Percentiles rank a stretch among this genome's conserved stretches.
phyloP scores from a whole-genome alignment of 2,797 vertebrate species.

The Acanthopagrus latus region DNA sequence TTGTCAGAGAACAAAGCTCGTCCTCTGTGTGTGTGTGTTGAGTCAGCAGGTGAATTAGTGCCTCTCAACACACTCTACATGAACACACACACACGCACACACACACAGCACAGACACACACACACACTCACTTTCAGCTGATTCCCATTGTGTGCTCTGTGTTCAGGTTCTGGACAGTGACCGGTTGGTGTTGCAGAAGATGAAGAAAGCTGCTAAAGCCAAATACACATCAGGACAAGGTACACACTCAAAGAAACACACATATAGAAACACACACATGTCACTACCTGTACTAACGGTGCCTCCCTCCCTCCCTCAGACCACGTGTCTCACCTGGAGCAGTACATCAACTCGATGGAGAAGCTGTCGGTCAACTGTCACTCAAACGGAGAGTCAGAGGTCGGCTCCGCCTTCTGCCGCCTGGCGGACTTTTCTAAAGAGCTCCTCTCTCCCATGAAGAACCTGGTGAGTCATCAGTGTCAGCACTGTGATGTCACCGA shows the following conservation, averaged over 20 bases:
- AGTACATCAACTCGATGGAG: constrained; percentile 87
- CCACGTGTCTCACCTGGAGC: constrained; percentile 86
- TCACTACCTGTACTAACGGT: background rate
- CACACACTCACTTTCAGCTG: background rate
- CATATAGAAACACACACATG: background rate
- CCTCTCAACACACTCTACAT: background rate
- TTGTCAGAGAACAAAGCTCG: constrained; percentile 61
- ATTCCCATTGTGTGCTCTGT: constrained; percentile 13
- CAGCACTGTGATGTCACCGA: background rate
- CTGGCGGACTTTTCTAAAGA: constrained; percentile 88
- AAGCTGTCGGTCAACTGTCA: constrained; percentile 87
- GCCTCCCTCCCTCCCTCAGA: constrained; percentile 45
- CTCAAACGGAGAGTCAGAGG: constrained; percentile 85
- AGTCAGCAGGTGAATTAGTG: constrained; percentile 67
- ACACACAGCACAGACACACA: constrained; percentile 6
- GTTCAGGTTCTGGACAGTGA: constrained; percentile 86
- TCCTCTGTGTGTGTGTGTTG: constrained; percentile 62
- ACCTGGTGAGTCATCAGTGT: constrained; percentile 76
- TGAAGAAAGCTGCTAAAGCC: constrained; percentile 90
- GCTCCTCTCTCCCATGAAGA: constrained; percentile 86
- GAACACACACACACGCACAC: constrained; percentile 23
- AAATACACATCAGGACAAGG: constrained; percentile 88
- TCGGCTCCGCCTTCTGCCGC: constrained; percentile 85
- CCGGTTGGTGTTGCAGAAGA: constrained; percentile 87
- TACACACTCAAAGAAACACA: constrained; percentile 72